Evolutionary conservation across 1,140 invertebrate species (phyloP).

Genomic region (Drosophila mauritiana): DNA sequence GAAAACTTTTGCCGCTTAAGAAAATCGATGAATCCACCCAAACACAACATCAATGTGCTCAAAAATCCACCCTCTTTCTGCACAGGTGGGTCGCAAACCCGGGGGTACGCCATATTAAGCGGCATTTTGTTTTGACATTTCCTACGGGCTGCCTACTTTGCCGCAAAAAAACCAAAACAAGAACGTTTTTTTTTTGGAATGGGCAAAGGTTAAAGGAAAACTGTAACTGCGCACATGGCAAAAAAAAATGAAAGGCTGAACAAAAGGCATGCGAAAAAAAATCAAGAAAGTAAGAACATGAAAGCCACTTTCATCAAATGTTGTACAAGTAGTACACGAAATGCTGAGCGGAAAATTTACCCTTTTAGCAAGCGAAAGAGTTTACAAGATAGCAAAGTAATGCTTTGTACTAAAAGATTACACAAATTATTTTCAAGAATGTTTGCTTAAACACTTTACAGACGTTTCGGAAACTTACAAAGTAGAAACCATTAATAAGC

Average conservation of each 20-base stretch:
- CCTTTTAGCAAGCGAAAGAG: conserved; percentile 3
- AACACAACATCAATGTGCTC: conserved; percentile 16
- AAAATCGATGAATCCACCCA: conserved; percentile 68
- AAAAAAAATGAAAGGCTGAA: conserved; percentile 23
- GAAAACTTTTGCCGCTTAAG: conserved; percentile 67
- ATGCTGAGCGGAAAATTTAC: conserved; percentile 4
- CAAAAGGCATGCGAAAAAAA: conserved; percentile 30
- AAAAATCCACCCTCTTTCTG: conserved; percentile 10
- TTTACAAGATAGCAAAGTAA: background rate
- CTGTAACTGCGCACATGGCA: conserved; percentile 56
- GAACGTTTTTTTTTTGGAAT: conserved; percentile 1
- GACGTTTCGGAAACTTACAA: background rate
- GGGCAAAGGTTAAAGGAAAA: conserved; percentile 21
- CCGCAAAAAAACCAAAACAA: conserved; percentile 34
- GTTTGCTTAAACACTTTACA: background rate
- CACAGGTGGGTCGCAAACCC: conserved; percentile 46
- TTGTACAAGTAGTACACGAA: conserved; percentile 25
- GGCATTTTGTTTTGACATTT: conserved; percentile 78
- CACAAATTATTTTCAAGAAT: background rate
- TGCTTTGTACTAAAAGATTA: background rate
- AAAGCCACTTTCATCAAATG: conserved; percentile 38
- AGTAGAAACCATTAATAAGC: background rate
- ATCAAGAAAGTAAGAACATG: conserved; percentile 21
- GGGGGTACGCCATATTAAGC: conserved; percentile 75
- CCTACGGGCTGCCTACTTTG: conserved; percentile 50